phyloP scores from a whole-genome alignment of 2,113 vertebrate genomes.

The Phasianus colchicus region DNA sequence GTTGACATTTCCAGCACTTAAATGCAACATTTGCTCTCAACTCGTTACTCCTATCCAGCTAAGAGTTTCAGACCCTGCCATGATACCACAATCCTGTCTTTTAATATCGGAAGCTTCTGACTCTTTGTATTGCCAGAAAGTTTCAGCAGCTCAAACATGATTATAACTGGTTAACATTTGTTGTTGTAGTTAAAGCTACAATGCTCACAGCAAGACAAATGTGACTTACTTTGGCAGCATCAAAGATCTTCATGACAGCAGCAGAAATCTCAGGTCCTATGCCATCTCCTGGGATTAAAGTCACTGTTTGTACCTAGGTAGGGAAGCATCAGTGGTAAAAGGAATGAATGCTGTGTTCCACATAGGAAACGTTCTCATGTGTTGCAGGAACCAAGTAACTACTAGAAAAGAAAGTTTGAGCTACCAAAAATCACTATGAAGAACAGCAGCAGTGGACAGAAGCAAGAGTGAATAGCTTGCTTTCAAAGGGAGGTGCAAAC shows the following conservation, averaged over 20 bases:
- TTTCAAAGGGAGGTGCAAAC: not conserved
- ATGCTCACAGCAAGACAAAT: not conserved
- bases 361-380: not conserved
- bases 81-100: not conserved
- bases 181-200: not conserved
- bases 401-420: not conserved
- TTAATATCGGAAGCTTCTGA: not conserved
- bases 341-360: conserved; percentile 4
- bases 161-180: not conserved
- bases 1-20: not conserved
- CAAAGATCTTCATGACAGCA: conserved; percentile 94
- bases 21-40: not conserved
- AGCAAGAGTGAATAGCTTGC: not conserved
- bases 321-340: conserved; percentile 18
- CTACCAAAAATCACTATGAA: not conserved
- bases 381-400: not conserved
- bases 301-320: conserved; percentile 89
- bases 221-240: conserved; percentile 88
- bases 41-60: not conserved
- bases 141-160: not conserved
- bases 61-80: not conserved
- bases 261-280: conserved; percentile 95
- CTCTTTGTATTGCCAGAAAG: not conserved
- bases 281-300: conserved; percentile 97
- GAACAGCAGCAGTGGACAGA: not conserved